These are phyloP conservation scores for Agrotis exclamationis DNA, from an alignment of 2,888 invertebrate species.

Conservation along the genomic window DNA sequence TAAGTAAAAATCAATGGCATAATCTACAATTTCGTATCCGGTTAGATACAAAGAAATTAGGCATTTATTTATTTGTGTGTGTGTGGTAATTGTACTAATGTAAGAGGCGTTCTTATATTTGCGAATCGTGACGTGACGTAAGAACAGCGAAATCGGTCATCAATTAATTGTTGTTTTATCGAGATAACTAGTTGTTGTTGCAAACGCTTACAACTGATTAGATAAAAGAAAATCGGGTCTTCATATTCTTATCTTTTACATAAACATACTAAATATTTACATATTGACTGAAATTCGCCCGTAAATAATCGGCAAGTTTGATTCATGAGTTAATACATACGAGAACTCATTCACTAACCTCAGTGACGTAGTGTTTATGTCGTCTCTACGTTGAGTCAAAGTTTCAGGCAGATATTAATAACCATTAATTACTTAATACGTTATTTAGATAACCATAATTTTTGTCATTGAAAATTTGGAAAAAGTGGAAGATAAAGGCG, in stretches of 20 bases:
- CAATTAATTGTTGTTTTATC: conserved; percentile 51
- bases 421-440: conserved; percentile 1
- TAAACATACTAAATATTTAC: conserved; percentile 15
- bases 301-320: neutral
- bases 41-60: neutral
- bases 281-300: neutral
- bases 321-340: neutral
- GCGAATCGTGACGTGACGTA: conserved; percentile 34
- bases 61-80: conserved; percentile 2
- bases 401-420: neutral
- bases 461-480: neutral
- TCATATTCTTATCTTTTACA: conserved; percentile 19
- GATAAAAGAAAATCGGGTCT: conserved; percentile 36
- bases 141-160: conserved; percentile 53
- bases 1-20: conserved; percentile 4
- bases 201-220: conserved; percentile 48
- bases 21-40: conserved; percentile 1
- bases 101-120: conserved; percentile 12
- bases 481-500: neutral
- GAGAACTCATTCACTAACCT: neutral
- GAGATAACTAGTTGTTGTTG: conserved; percentile 40
- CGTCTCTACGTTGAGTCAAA: neutral
- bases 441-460: neutral
- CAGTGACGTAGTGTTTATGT: neutral
- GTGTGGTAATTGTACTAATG: neutral